phyloP scores from a whole-genome alignment of 2,797 vertebrate species.

The Aplochiton taeniatus region DNA sequence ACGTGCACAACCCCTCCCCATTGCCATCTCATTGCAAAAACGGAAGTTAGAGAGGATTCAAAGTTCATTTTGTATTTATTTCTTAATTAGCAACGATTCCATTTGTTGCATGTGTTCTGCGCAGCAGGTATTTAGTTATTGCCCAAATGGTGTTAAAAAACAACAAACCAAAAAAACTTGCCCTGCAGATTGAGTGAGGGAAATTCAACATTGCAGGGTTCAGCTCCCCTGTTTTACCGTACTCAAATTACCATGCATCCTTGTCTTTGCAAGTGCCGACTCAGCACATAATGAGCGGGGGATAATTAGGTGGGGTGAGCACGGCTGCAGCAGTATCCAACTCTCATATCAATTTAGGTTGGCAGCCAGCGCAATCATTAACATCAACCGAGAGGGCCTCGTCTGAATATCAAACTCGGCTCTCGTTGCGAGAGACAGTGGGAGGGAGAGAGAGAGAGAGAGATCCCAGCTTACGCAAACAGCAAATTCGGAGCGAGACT shows the following conservation, averaged over 20 bases:
- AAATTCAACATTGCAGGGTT: neutral
- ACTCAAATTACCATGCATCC: too few species aligned
- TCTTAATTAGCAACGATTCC: neutral
- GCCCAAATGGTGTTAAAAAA: too few species aligned
- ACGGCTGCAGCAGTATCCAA: conserved; percentile 23
- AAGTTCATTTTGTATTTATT: neutral
- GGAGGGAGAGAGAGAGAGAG: too few species aligned
- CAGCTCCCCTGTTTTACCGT: conserved; percentile 4
- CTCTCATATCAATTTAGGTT: conserved; percentile 8
- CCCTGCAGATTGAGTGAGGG: too few species aligned
- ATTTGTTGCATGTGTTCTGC: neutral
- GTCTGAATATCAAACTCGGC: neutral
- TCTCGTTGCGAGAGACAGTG: too few species aligned
- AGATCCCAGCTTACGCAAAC: too few species aligned
- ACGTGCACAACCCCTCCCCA: neutral
- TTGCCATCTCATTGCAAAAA: too few species aligned
- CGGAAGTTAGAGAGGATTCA: too few species aligned
- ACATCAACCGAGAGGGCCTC: neutral
- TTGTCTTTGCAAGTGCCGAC: conserved; percentile 22
- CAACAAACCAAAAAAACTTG: too few species aligned
- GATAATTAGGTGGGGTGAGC: conserved; percentile 11
- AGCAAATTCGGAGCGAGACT: too few species aligned
- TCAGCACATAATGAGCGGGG: conserved; percentile 14
- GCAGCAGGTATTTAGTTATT: neutral
- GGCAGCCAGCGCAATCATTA: neutral